Base-by-base conservation (phyloP, 35 echinoderm and acorn worm genomes). In the Ptychodera flava region DNA sequence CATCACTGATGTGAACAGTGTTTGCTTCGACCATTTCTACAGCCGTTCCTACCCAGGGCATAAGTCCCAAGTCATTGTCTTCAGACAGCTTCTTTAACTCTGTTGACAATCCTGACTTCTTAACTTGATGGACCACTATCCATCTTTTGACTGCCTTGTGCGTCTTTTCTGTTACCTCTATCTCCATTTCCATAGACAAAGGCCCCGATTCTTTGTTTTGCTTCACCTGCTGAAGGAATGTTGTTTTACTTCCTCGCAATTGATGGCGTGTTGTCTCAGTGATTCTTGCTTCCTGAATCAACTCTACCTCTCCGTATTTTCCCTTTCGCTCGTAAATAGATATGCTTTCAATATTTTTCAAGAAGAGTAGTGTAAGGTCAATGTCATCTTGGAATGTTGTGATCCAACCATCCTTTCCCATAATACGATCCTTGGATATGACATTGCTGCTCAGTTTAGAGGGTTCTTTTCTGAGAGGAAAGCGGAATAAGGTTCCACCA, bases 11-110 rank as follows among this genome's bases (percentile, higher is more conserved):
- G n/a, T 85, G 34, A 16, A 36, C 0, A 1, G 31, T 31, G 28
- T 45, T 34, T 64, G 6, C 45, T n/a, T n/a, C n/a, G n/a, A n/a
- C n/a, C 31, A 80, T n/a, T 29, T 32, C 75, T n/a, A 94, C 83
- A 33, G 96, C 90, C 35, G 94, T 83, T 77, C 90, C 96, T 1
- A 94, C 88, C 93, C 93, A 94, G 28, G 96, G 96, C 28, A 94
- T 28, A 30, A 88, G 52, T 16, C 81, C 36, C 28, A 85, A 77
- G 45, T 64, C 45, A 12, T 64, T 64, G 32, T 86, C 83, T 64
- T 82, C 35, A 29, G 78, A 38, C 10, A 91, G 37, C 36, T 16
- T 35, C 30, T 33, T 32, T 29, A 91, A 29, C 80, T 87, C 28
- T 15, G 6, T 64, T 22, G 6, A 6, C 45, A 64, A 64, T 22